These are phyloP conservation scores for Paedocypris sp. DNA, from an alignment of 2,113 vertebrate species.

Conservation along the genomic window DNA sequence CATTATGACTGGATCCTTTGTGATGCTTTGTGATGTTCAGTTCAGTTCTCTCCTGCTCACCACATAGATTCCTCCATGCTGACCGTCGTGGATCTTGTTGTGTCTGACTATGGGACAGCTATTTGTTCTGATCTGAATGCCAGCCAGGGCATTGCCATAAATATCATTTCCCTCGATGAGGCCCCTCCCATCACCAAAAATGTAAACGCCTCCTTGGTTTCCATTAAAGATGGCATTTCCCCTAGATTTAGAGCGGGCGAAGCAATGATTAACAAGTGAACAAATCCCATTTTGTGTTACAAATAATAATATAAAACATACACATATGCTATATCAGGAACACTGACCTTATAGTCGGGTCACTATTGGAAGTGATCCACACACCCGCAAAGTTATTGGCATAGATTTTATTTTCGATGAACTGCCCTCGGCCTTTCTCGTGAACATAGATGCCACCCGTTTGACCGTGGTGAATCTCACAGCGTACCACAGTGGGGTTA, in stretches of 20 bases:
- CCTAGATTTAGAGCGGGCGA: slow-evolving; percentile 50
- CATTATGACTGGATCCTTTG: neutral
- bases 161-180: slow-evolving; percentile 99
- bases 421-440: slow-evolving; percentile 96
- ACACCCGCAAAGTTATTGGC: slow-evolving; percentile 99
- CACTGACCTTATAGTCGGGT: slow-evolving; percentile 91
- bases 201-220: slow-evolving; percentile 98
- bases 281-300: neutral
- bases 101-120: slow-evolving; percentile 98
- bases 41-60: slow-evolving; percentile 56
- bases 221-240: slow-evolving; percentile 98
- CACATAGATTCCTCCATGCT: slow-evolving; percentile 97
- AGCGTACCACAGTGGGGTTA: slow-evolving; percentile 93
- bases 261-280: neutral
- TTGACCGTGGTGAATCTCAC: slow-evolving; percentile 97
- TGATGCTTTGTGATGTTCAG: neutral
- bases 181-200: slow-evolving; percentile 96
- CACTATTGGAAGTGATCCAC: slow-evolving; percentile 99
- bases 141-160: slow-evolving; percentile 95
- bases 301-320: neutral
- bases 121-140: slow-evolving; percentile 98
- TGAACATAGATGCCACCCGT: slow-evolving; percentile 98
- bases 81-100: slow-evolving; percentile 98
- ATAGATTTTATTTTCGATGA: slow-evolving; percentile 99
- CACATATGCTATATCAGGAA: neutral